Evolutionary conservation across 2,888 invertebrate species (phyloP).

Genomic region (Kryphioiulus occultus): DNA sequence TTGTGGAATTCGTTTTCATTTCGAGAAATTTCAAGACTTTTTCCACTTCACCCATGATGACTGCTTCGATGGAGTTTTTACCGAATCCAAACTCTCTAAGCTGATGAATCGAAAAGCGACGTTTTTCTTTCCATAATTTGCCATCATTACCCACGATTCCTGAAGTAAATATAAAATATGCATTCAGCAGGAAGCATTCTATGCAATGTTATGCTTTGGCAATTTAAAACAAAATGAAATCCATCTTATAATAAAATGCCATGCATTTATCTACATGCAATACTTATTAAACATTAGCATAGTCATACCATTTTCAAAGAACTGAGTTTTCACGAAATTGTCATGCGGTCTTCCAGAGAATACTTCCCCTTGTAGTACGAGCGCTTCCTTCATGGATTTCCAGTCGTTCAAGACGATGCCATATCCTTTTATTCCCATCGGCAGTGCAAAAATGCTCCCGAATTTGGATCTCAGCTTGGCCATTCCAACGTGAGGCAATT

Average conservation of each 20-base stretch:
- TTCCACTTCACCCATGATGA: not conserved
- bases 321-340: not conserved
- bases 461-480: conserved; percentile 78
- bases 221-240: too few relatives aligned
- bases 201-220: too few relatives aligned
- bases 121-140: conserved; percentile 8
- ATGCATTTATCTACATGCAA: too few relatives aligned
- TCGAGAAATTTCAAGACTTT: not conserved
- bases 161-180: not conserved
- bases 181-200: too few relatives aligned
- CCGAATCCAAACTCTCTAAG: not conserved
- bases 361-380: not conserved
- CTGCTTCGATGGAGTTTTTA: not conserved
- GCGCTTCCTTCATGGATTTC: conserved; percentile 42
- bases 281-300: too few relatives aligned
- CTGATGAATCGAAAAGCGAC: not conserved
- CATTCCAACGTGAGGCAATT: conserved; percentile 78
- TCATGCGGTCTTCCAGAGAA: conserved; percentile 4
- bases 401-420: conserved; percentile 41
- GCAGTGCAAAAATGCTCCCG: conserved; percentile 81
- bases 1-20: not conserved
- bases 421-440: conserved; percentile 69
- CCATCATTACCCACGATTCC: not conserved
- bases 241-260: too few relatives aligned
- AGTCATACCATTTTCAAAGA: not conserved